Evolutionary conservation across 2,888 invertebrate genomes (phyloP), one percentile per base, ranked within the genome.

Genomic region (Cryptus armator): DNA sequence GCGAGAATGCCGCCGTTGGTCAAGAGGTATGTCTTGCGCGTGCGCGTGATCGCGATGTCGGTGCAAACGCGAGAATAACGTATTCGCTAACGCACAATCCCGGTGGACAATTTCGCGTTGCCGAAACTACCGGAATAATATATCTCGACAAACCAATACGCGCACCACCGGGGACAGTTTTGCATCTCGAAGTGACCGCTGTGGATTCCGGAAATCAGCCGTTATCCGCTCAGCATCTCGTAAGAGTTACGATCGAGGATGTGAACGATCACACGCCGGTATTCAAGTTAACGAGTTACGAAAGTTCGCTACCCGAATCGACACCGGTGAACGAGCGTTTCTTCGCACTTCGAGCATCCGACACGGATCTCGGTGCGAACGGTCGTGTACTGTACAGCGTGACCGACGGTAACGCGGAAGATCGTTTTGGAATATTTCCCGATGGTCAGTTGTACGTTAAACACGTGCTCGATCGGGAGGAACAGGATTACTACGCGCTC

Each of bases 221-320:
- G 9, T 94, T 98, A 70, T 96, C 97, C 19, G 96, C 97, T 0
- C 97, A 96, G 89, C 96, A 97, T 89, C 95, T 95, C 7, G 95
- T 98, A 64, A 95, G 96, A 43, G 95, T 97, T 59, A 95, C 95
- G 29, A 95, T 98, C 83, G 96, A 96, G 89, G 99, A 99, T 93
- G 98, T 99, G 2, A 99, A 99, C 93, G 98, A 99, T 94, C 98
- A 99, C 92, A 98, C 98, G 0, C 99, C 99, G 10, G 97, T 98
- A 2, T 99, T 99, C 94, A 97, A 98, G 92, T 97, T 98, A 89
- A 97, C 97, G 0, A 97, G 97, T 16, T 99, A 99, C 93, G 99
- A 99, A 94, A 98, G 98, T 2, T 98, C 99, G 0, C 94, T 99
- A 74, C 94, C 97, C 6, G 99, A 99, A 94, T 98, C 98, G 0